Evolutionary conservation across 2,888 invertebrate genomes (phyloP).

Genomic region (Scaeva pyrastri): DNA sequence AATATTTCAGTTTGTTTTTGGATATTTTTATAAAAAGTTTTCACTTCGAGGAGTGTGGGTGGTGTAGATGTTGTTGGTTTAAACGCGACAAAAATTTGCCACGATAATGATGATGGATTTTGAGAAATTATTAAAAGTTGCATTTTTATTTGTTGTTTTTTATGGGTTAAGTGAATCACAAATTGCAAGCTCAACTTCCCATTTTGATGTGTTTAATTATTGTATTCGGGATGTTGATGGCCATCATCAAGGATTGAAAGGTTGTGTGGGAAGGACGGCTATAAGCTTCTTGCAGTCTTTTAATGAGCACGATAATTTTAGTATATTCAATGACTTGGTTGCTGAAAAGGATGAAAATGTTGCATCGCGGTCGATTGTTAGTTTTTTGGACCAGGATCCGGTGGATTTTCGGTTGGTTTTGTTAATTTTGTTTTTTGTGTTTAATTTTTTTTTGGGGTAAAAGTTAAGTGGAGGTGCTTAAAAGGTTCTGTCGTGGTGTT

Average conservation of each 20-base stretch:
- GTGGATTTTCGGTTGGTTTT: conserved; percentile 87
- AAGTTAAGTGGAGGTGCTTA: too few species aligned
- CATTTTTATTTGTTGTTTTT: conserved; percentile 5
- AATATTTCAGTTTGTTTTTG: conserved; percentile 38
- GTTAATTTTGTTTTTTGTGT: neutral
- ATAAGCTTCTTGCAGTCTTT: conserved; percentile 87
- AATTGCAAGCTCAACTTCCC: neutral
- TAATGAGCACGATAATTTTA: conserved; percentile 88
- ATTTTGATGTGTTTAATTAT: conserved; percentile 81
- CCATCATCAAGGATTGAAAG: conserved; percentile 84
- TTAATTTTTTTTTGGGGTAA: too few species aligned
- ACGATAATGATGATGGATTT: conserved; percentile 35
- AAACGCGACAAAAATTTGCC: neutral
- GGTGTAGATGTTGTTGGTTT: conserved; percentile 10
- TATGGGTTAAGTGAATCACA: neutral
- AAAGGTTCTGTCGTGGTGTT: too few species aligned
- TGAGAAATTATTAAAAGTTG: conserved; percentile 1
- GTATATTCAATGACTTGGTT: conserved; percentile 87
- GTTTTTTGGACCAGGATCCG: conserved; percentile 90
- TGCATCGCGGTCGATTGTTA: conserved; percentile 87
- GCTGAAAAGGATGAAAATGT: conserved; percentile 87
- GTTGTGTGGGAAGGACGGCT: conserved; percentile 90
- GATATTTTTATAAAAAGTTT: neutral
- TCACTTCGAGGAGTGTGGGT: neutral
- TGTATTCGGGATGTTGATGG: conserved; percentile 84